Conservation (phyloP, 2,113 vertebrate genomes). For the Paralichthys olivaceus region DNA sequence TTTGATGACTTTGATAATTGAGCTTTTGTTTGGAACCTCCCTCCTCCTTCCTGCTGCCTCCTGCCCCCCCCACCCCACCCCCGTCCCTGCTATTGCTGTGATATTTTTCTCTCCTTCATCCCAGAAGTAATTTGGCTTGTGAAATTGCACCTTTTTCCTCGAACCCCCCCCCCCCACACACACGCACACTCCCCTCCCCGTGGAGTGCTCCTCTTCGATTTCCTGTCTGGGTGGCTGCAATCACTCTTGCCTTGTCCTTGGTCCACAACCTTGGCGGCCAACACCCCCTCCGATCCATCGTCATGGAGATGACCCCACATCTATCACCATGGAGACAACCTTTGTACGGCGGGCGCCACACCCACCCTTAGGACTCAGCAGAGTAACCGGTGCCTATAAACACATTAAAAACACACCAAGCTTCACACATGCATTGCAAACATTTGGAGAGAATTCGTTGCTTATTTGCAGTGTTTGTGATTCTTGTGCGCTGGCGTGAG, state of each 20-base stretch:
- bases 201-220: slow-evolving; percentile 80
- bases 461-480: slow-evolving; percentile 47
- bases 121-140: slow-evolving; percentile 83
- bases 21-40: slow-evolving; percentile 70
- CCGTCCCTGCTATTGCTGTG: slow-evolving; percentile 71
- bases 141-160: slow-evolving; percentile 79
- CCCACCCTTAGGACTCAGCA: slow-evolving; percentile 56
- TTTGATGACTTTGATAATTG: slow-evolving; percentile 72
- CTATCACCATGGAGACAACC: slow-evolving; percentile 77
- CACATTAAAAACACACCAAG: slow-evolving; percentile 21
- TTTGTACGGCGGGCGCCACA: slow-evolving; percentile 59
- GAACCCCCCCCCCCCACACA: slow-evolving; percentile 26
- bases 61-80: slow-evolving; percentile 13
- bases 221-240: slow-evolving; percentile 82
- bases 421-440: slow-evolving; percentile 19
- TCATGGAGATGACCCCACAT: slow-evolving; percentile 79
- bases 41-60: slow-evolving; percentile 36
- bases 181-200: neutral
- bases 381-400: slow-evolving; percentile 17
- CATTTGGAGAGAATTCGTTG: slow-evolving; percentile 7
- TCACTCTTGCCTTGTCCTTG: slow-evolving; percentile 80
- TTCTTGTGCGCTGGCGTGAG: slow-evolving; percentile 22
- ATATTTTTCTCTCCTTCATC: slow-evolving; percentile 79
- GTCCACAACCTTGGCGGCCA: slow-evolving; percentile 75
- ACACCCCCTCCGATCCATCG: slow-evolving; percentile 71